Conservation (phyloP, 2,797 vertebrate genomes). For the Buphagus erythrorhynchus region DNA sequence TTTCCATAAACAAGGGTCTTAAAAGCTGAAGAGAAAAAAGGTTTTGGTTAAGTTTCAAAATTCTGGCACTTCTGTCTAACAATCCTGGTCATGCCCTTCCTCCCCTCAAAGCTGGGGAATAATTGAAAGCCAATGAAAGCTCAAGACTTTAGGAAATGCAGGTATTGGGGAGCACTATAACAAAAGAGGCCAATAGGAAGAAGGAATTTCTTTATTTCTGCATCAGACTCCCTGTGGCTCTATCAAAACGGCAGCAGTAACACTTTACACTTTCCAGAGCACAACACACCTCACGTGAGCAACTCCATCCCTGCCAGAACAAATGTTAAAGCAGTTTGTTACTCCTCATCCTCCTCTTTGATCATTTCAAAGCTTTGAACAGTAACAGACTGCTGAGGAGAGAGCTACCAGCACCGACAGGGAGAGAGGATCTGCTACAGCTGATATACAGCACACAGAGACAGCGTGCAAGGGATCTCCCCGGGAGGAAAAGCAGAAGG, state of each 20-base stretch:
- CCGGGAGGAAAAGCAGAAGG: background rate
- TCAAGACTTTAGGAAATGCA: background rate
- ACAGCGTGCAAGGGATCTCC: background rate
- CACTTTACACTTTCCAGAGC: background rate
- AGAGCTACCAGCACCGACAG: background rate
- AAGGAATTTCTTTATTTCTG: background rate
- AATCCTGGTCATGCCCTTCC: background rate
- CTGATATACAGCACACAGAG: rapidly evolving
- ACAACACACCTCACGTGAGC: rapidly evolving
- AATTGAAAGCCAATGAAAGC: background rate
- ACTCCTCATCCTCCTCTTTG: background rate
- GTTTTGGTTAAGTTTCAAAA: background rate
- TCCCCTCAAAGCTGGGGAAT: background rate
- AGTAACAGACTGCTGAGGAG: background rate
- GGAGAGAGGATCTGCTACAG: background rate
- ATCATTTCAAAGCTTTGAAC: background rate
- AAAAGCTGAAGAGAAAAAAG: background rate
- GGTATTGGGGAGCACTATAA: background rate
- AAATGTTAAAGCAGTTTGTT: background rate
- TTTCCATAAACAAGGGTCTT: conserved; percentile 14
- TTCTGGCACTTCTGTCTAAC: background rate
- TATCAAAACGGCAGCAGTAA: background rate
- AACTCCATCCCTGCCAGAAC: background rate
- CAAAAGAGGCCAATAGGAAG: rapidly evolving
- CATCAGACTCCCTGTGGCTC: background rate